Base-by-base conservation (phyloP, 2,888 invertebrate species). In the Elaeidobius kamerunicus region DNA sequence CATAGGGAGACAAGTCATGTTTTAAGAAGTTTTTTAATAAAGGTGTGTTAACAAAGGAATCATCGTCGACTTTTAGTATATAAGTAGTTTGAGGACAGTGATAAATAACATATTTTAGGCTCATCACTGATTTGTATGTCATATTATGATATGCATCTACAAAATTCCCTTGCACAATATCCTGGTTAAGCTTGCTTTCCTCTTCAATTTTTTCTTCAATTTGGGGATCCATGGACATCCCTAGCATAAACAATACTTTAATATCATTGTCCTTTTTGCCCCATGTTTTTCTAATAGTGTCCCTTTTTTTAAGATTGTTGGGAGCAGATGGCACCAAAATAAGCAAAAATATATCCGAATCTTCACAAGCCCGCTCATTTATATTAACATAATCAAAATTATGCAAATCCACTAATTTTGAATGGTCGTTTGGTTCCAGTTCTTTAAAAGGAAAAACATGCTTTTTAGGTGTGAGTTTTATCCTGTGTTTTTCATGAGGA, bases 81-180 rank as follows among this genome's bases (percentile, higher is more conserved):
- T 71, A 72, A 60, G 79, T 82, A 1, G 85, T 86, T 23, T 76
- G 73, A 0, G 80, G 76, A 68, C 90, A 91, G 63, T 84, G 80
- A 62, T 82, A 83, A 1, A 79, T 73, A 18, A 84, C 81, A 85
- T 89, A 91, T 66, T 88, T 88, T 36, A 90, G 74, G 0, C 84
- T 85, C 82, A 89, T 88, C 3, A 86, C 83, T 68, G 90, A 88
- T 66, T 91, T 91, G 63, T 90, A 86, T 0, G 91, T 91, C 73
- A 91, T 79, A 69, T 91, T 91, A 41, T 83, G 77, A 65, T 91
- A 91, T 0, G 84, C 78, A 72, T 91, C 91, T 27, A 78, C 60
- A 64, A 90, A 91, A 51, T 78, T 82, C 0, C 90, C 91, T 66
- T 89, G 87, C 12, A 91, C 78, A 43, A 91, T 75, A 65, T 91